Evolutionary conservation across 1,140 invertebrate species (phyloP), one percentile per base, ranked within the genome.

Genomic region (Orchestia grillus): DNA sequence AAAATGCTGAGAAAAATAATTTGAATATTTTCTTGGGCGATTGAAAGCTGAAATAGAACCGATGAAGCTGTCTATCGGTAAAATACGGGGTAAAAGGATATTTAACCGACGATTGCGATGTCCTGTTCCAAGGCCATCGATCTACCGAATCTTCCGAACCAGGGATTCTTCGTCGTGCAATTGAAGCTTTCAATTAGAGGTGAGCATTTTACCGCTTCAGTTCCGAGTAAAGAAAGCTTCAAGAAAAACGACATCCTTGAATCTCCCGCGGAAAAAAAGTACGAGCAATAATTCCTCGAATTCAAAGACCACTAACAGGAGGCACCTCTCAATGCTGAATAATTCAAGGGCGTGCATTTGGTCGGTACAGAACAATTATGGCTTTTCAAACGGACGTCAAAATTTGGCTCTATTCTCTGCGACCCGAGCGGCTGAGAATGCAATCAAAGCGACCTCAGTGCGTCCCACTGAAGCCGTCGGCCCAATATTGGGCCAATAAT

Each of bases 401-500:
- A 47, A 47, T 40, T 94, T 94, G 43, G 92, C 40, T 94, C 44
- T 44, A n/a, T 94, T 45, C 44, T 44, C 11, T 28, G 92, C 47
- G 92, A 94, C 92, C 92, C 44, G 43, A 44, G n/a, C 44, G 92
- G 36, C 92, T 40, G 40, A 40, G 43, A 47, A 94, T 94, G 44
- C 92, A 94, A 94, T 94, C 44, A 94, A 19, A 94, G 44, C 92
- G 44, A 44, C 44, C 43, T 36, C 36, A 40, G 43, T 45, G 92
- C 6, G 43, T 47, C 44, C 43, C 40, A 94, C 43, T 45, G n/a
- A 8, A 41, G 41, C 88, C 43, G 8, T 45, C 92, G 36, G 92
- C 23, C 92, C 92, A 94, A 94, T 45, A 94, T 94, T 94, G 92
- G 44, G 43, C 92, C 92, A 45, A 94, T 94, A 94, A 45, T 45